phyloP scores from a whole-genome alignment of 2,797 vertebrate genomes.

The Poeciliopsis gracilis region DNA sequence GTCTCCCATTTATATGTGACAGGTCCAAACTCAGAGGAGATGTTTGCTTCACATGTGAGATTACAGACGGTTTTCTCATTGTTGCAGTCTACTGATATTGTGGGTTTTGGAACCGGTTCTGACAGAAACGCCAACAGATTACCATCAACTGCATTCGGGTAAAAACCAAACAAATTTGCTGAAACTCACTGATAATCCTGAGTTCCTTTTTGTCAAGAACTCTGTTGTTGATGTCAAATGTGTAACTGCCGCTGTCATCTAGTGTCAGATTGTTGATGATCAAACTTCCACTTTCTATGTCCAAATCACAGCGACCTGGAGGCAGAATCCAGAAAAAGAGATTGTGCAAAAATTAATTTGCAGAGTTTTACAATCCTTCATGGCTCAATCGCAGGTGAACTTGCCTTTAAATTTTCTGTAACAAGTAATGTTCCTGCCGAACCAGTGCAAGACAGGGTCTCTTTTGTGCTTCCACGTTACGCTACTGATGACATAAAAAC shows the following conservation, averaged over 20 bases:
- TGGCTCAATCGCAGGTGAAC: not conserved
- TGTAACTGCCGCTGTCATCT: not conserved
- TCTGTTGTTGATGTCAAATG: not conserved
- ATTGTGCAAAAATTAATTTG: not conserved
- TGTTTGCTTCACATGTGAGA: too few relatives aligned
- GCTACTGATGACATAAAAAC: accelerated
- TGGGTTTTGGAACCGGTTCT: constrained; percentile 30
- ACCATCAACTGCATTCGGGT: not conserved
- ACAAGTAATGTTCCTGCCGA: accelerated
- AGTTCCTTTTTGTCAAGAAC: accelerated
- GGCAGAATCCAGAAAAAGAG: not conserved
- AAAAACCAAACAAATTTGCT: not conserved
- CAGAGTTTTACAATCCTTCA: not conserved
- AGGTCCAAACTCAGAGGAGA: too few relatives aligned
- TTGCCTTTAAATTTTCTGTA: not conserved
- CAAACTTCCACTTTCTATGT: not conserved
- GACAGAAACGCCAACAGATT: not conserved
- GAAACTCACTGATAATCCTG: constrained; percentile 17
- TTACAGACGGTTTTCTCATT: too few relatives aligned
- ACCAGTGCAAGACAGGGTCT: not conserved
- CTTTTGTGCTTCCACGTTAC: not conserved
- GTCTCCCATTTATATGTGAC: not conserved
- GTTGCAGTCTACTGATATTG: not conserved
- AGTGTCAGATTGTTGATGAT: not conserved
- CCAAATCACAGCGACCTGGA: not conserved